Evolutionary conservation across 2,797 vertebrate genomes (phyloP).

Genomic region (Pseudochirops corinnae): DNA sequence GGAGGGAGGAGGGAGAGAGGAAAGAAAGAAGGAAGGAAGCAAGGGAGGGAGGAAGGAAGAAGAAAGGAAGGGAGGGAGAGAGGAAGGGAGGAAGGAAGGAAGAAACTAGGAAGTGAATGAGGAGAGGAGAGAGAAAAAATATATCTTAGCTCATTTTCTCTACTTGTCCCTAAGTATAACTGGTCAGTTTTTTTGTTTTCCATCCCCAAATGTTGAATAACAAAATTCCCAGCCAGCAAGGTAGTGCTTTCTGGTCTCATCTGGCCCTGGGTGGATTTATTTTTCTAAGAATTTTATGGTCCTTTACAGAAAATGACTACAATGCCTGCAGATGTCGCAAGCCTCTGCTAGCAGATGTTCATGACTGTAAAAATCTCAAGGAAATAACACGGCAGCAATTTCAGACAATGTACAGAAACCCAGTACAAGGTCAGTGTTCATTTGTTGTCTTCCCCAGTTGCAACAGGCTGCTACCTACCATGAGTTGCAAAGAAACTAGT

Average conservation of each 20-base stretch:
- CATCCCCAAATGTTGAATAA: constrained; percentile 55
- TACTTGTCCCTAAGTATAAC: constrained; percentile 10
- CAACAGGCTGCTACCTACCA: constrained; percentile 28
- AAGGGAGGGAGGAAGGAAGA: too few relatives aligned
- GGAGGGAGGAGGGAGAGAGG: neutral
- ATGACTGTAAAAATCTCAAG: constrained; percentile 50
- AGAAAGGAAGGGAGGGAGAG: too few relatives aligned
- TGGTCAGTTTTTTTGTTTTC: constrained; percentile 43
- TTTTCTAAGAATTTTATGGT: constrained; percentile 68
- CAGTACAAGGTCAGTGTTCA: constrained; percentile 57
- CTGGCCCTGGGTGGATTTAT: constrained; percentile 49
- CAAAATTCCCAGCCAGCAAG: constrained; percentile 68
- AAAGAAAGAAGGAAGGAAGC: too few relatives aligned
- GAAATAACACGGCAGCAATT: constrained; percentile 77
- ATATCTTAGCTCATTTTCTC: constrained; percentile 33
- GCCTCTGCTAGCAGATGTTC: constrained; percentile 75
- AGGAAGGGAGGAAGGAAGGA: too few relatives aligned
- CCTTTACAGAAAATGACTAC: constrained; percentile 67
- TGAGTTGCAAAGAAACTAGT: constrained; percentile 31
- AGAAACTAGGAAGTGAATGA: neutral
- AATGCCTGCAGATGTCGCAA: constrained; percentile 62
- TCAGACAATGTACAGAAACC: constrained; percentile 75
- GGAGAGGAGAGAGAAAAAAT: constrained; percentile 21
- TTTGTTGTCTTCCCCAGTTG: constrained; percentile 55
- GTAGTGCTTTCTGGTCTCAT: constrained; percentile 58